A percentile compares a stretch with the other conserved stretches of the same genome.
Evolutionary conservation across 2,797 vertebrate species (phyloP).

Genomic region (Pangasius djambal): DNA sequence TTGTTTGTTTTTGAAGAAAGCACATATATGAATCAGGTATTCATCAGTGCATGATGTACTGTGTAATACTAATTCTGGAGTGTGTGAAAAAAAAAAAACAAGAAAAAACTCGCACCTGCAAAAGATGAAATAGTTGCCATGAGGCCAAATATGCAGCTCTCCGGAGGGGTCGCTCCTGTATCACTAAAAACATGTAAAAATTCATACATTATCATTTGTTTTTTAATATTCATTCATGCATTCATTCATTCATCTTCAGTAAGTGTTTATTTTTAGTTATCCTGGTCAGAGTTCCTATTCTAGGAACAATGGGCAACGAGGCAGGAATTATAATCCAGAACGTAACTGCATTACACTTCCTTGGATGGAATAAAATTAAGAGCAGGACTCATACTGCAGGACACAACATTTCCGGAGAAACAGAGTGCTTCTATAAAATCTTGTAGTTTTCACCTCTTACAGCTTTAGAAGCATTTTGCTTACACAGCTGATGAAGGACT

Average conservation of each 20-base stretch:
- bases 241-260: not conserved
- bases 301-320: not conserved
- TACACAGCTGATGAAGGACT: not conserved
- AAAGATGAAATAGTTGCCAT: conserved; percentile 91
- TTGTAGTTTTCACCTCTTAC: not conserved
- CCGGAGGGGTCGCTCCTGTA: conserved; percentile 86
- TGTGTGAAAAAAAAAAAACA: not conserved
- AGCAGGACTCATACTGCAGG: no score
- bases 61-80: not conserved
- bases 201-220: not conserved
- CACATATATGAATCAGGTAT: no score
- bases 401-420: not conserved
- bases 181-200: conserved; percentile 74
- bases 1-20: not conserved
- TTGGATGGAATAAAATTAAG: not conserved
- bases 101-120: conserved; percentile 77
- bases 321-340: not conserved
- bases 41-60: not conserved
- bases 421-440: not conserved
- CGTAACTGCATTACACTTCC: not conserved
- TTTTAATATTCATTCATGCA: not conserved
- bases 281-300: not conserved
- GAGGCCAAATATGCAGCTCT: conserved; percentile 93
- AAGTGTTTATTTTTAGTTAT: not conserved
- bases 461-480: not conserved